A percentile compares a stretch with the other conserved stretches of the same genome.
Conservation (phyloP, 2,888 invertebrate species). For the Nephrotoma guestfalica region DNA sequence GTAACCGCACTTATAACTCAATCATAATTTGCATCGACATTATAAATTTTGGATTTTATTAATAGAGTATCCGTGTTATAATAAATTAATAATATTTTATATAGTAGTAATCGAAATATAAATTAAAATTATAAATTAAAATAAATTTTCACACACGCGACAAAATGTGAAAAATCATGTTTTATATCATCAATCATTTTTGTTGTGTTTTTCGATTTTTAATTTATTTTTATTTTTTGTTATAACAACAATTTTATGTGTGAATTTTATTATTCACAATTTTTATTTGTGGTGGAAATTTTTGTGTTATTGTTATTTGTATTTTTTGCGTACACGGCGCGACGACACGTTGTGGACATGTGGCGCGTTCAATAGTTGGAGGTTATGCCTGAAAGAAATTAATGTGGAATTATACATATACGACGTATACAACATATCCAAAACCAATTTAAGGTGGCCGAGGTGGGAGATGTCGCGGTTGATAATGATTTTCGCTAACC, state of each 20-base stretch:
- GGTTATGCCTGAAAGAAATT: background rate
- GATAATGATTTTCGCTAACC: too few species aligned
- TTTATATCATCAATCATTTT: background rate
- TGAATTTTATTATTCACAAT: background rate
- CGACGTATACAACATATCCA: background rate
- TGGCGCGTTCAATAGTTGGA: background rate
- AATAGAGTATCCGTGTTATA: background rate
- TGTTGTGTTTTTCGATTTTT: background rate
- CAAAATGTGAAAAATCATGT: background rate
- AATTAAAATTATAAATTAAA: background rate
- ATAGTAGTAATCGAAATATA: background rate
- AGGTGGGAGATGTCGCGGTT: background rate
- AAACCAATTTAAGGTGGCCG: background rate
- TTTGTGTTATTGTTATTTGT: background rate
- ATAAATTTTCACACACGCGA: background rate
- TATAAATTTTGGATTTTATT: background rate
- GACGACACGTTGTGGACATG: background rate
- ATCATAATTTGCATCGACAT: background rate
- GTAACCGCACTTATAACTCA: background rate
- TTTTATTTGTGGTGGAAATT: background rate
- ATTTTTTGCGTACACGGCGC: background rate
- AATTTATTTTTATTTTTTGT: background rate
- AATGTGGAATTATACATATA: background rate
- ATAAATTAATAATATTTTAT: background rate
- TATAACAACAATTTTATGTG: background rate